Evolutionary conservation across 2,888 invertebrate genomes (phyloP), one percentile per base, ranked within the genome.

Genomic region (Brachyptera putata): DNA sequence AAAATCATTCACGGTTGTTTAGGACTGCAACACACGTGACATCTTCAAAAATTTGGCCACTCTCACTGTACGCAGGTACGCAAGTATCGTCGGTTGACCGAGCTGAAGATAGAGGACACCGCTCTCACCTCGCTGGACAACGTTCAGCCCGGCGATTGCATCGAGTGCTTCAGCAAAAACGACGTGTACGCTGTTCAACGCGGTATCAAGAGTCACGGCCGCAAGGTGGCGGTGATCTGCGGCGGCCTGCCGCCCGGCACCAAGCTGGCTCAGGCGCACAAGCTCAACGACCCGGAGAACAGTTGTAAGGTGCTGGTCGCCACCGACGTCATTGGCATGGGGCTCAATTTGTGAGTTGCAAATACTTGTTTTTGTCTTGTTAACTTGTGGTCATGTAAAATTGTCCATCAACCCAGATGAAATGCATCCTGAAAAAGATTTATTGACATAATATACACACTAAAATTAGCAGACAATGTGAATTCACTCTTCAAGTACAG

Each of bases 271-370:
- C 98, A 99, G 76, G 95, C 98, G 0, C 89, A 91, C 39, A 96
- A 95, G 75, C 99, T 99, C 74, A 99, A 99, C 74, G 95, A 99
- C 76, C 91, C 93, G 0, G 81, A 89, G 3, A 89, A 92, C 76
- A 84, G 91, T 13, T 95, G 95, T 72, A 95, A 95, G 78, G 87
- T 98, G 14, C 83, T 99, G 80, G 95, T 99, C 0, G 95, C 99
- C 0, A 99, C 99, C 0, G 98, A 98, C 78, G 98, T 98, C 7
- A 95, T 98, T 68, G 98, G 98, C 68, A 94, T 98, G 89, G 99
- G 99, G 2, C 81, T 99, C 13, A 99, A 99, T 81, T 80, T 99
- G 91, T 95, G 80, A 83, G 89, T 84, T 66, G 57, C 16, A n/a
- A n/a, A n/a, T n/a, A n/a, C n/a, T n/a, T n/a, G n/a, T n/a, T n/a